A percentile compares a stretch with the other conserved stretches of the same genome.
phyloP scores from a whole-genome alignment of 2,113 vertebrate species.

The Promerops cafer region DNA sequence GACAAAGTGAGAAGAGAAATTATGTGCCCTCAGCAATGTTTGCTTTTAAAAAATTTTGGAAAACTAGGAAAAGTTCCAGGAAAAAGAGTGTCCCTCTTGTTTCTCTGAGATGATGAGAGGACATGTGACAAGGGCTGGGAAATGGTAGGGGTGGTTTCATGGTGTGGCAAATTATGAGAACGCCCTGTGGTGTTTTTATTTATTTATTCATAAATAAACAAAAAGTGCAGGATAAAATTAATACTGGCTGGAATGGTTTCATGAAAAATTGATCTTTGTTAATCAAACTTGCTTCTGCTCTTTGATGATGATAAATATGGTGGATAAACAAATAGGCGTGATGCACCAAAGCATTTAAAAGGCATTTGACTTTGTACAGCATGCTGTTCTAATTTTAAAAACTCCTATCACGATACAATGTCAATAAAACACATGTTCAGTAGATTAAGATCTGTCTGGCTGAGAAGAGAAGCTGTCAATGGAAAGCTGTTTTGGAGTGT shows the following conservation, averaged over 20 bases:
- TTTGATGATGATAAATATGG: background rate
- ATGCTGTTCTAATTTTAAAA: background rate
- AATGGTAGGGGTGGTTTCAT: background rate
- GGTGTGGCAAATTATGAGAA: background rate
- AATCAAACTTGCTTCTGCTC: background rate
- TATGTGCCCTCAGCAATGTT: background rate
- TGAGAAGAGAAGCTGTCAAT: background rate
- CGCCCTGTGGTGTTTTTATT: background rate
- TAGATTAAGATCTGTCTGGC: background rate
- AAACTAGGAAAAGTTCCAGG: background rate
- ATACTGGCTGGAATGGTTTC: background rate
- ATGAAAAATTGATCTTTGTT: background rate
- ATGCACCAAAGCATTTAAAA: background rate
- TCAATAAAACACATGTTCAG: background rate
- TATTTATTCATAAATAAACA: background rate
- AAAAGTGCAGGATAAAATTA: background rate
- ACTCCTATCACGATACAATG: background rate
- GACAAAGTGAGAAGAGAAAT: background rate
- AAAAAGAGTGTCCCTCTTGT: background rate
- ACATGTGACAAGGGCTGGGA: fast-evolving
- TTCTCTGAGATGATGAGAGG: background rate
- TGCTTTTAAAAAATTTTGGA: background rate
- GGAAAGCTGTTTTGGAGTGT: background rate
- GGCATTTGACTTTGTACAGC: background rate
- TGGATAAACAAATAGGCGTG: background rate